These are phyloP conservation scores for Drosophila miranda DNA, from an alignment of 1,140 invertebrate genomes.

Conservation along the genomic window DNA sequence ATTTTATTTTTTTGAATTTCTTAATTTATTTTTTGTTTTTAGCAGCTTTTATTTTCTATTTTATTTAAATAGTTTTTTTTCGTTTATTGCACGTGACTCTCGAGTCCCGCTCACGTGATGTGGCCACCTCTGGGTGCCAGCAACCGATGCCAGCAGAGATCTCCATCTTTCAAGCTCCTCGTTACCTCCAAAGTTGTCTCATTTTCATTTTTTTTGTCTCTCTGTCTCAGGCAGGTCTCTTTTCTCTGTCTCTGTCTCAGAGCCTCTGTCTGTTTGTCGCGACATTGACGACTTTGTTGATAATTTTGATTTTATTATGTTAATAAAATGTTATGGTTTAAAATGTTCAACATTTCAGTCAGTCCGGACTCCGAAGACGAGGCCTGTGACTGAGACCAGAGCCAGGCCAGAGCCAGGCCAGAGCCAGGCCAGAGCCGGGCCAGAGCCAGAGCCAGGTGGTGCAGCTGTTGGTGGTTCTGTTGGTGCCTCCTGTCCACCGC, in stretches of 20 bases:
- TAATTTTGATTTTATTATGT: constrained; percentile 82
- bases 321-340: constrained; percentile 82
- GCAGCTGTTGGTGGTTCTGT: constrained; percentile 39
- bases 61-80: no score
- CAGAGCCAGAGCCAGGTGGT: constrained; percentile 33
- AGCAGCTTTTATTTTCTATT: no score
- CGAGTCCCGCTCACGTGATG: constrained; percentile 28
- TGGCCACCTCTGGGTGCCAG: constrained; percentile 16
- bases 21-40: no score
- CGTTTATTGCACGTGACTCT: neutral
- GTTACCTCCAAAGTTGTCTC: constrained; percentile 71
- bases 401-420: constrained; percentile 12
- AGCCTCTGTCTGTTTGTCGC: constrained; percentile 41
- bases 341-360: constrained; percentile 76
- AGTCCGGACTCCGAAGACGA: constrained; percentile 10
- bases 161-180: constrained; percentile 42
- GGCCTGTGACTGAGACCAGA: neutral
- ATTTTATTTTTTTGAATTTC: no score
- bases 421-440: no score
- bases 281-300: constrained; percentile 82
- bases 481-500: constrained; percentile 29
- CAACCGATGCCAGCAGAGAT: constrained; percentile 59
- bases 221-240: constrained; percentile 33
- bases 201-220: constrained; percentile 63
- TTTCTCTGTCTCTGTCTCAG: constrained; percentile 33